Evolutionary conservation across 2,888 invertebrate genomes (phyloP), one percentile per base, ranked within the genome.

Genomic region (Coelopa pilipes): DNA sequence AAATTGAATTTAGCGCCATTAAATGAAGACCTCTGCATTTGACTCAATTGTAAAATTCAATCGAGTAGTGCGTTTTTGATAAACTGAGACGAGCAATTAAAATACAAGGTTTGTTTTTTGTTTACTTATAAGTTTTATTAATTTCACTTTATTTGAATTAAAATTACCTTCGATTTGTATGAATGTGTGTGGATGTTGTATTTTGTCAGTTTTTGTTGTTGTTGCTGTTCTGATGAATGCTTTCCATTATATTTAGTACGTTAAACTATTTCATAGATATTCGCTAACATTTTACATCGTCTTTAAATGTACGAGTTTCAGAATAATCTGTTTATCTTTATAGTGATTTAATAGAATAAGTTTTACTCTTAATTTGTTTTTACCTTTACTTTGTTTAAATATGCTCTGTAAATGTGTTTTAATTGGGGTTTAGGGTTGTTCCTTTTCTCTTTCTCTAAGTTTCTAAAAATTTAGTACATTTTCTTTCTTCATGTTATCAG

Each of bases 131-230:
- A 65, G 63, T 65, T 71, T 62, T 71, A 47, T 71, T 71, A 50
- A 47, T 63, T 63, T 50, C 53, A 65, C 19, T 71, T 71, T 71
- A 71, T 65, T 71, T 63, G 71, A 71, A 71, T 71, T 71, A 63
- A 71, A 71, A 71, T 71, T 65, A 71, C 55, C 65, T 71, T 63
- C 71, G 65, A 63, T 62, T 70, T 70, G 55, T 63, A 63, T 70
- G 62, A 45, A 57, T 69, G 17, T 68, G 15, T 70, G 62, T 70
- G 47, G 24, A 45, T 10, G 21, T 60, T 15, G 7, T 34, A 4
- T 34, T 63, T 21, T 71, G 69, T 53, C 45, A 53, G 46, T 71
- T n/a, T 63, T n/a, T 53, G 9, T n/a, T 11, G 53, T 45, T 34
- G 55, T 45, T 34, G 55, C 17, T 63, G 53, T 49, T 59, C 24